These are phyloP conservation scores for Pyrgus malvae DNA, from an alignment of 2,888 invertebrate genomes.

Conservation along the genomic window DNA sequence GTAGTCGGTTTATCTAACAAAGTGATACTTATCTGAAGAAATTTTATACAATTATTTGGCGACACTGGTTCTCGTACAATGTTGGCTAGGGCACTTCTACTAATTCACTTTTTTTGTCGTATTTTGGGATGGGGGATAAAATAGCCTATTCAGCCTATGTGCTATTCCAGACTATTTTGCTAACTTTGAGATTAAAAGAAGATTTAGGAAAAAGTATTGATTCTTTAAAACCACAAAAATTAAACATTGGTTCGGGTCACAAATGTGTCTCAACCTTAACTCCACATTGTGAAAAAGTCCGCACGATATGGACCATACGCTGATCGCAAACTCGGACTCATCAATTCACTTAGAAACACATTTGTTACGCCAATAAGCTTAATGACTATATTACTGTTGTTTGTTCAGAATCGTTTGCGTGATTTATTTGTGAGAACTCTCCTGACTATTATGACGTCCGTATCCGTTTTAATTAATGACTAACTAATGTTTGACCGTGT, in stretches of 20 bases:
- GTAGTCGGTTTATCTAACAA: too few species aligned
- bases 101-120: too few species aligned
- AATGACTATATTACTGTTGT: constrained; percentile 50
- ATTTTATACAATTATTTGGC: too few species aligned
- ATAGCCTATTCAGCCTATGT: too few species aligned
- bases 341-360: constrained; percentile 54
- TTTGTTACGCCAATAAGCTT: constrained; percentile 51
- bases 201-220: too few species aligned
- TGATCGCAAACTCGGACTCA: constrained; percentile 46
- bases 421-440: constrained; percentile 44
- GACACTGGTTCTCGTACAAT: too few species aligned
- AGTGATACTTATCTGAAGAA: too few species aligned
- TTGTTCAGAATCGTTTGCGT: constrained; percentile 38
- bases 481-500: constrained; percentile 13
- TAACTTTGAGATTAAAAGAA: too few species aligned
- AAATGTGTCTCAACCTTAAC: constrained; percentile 37
- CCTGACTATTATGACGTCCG: constrained; percentile 27
- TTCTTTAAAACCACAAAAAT: too few species aligned
- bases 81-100: too few species aligned
- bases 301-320: constrained; percentile 47
- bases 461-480: constrained; percentile 24
- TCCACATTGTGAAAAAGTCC: constrained; percentile 52
- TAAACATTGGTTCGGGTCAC: constrained; percentile 29
- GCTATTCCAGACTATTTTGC: too few species aligned
- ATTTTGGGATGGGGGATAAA: too few species aligned